Conservation (phyloP, 2,888 invertebrate species). For the Ophioninae sp. region DNA sequence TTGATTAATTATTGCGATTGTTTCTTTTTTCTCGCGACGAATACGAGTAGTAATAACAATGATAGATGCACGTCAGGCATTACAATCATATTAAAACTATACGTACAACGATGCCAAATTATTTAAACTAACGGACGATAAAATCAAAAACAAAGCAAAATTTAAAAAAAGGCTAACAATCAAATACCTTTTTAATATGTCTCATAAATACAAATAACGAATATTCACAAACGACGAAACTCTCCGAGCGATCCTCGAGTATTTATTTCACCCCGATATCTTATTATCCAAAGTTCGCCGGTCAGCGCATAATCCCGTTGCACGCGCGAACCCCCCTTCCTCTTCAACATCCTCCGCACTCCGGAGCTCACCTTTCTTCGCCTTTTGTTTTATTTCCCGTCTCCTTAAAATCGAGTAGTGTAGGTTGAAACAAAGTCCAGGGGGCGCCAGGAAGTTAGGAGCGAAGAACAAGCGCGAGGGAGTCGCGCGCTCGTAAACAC, state of each 20-base stretch:
- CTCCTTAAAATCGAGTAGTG: conserved; percentile 13
- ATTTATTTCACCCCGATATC: no score
- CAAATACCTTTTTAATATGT: no score
- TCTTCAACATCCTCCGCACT: not conserved
- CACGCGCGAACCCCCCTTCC: conserved; percentile 2
- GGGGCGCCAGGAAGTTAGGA: conserved; percentile 13
- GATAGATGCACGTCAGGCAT: no score
- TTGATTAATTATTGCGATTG: not conserved
- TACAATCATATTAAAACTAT: no score
- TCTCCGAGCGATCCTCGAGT: no score
- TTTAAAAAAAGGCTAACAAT: no score
- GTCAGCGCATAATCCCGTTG: not conserved
- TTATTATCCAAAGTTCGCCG: no score
- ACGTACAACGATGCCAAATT: no score
- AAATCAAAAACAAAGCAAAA: no score
- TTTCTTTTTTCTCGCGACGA: not conserved
- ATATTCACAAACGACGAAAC: not conserved
- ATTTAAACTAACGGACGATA: no score
- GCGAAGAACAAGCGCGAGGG: conserved; percentile 46
- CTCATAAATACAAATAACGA: no score
- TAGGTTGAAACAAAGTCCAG: not conserved
- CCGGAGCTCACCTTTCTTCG: not conserved
- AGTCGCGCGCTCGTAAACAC: conserved; percentile 57
- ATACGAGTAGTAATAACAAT: no score
- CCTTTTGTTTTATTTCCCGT: not conserved